Evolutionary conservation across 2,888 invertebrate genomes (phyloP), one percentile per base, ranked within the genome.

Genomic region (Stenolophus ochropezus): DNA sequence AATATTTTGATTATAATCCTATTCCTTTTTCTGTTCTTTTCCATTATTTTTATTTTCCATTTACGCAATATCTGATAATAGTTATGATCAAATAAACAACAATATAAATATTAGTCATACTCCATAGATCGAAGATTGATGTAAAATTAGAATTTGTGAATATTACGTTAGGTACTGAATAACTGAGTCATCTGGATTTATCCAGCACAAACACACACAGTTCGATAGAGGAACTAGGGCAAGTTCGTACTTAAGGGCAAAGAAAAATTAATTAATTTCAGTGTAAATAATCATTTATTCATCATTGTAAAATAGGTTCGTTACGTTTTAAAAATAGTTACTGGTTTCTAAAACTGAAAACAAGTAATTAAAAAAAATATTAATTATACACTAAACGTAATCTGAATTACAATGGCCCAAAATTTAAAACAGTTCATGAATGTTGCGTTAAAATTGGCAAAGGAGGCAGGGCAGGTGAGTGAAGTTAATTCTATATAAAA

Each of bases 391-490:
- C 18, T 51, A 51, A 51, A 16, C 51, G 4, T 18, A 2, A 71
- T 8, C 14, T 27, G 16, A 11, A 23, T 27, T 1, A 75, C 61
- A n/a, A 85, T 83, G 83, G 75, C 83, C 8, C 75, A 79, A 23
- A 87, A 90, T 84, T 88, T 93, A 83, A 93, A 94, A 82, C 90
- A 91, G 86, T 95, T 91, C 87, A 95, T 93, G 86, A 91, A 93
- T 18, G 90, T 90, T 20, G 94, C 93, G 14, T 88, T 94, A 83
- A 88, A 91, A 51, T 89, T 96, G 73, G 94, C 94, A 3, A 93
- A 93, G 87, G 89, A 92, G 84, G 94, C 94, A 53, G 96, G 96
- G 87, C 91, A 91, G 88, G 94, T 94, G 88, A 90, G 88, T 85
- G 82, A 80, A 82, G 53, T 83, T 53, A 82, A 71, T 73, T 58